These are phyloP conservation scores for Panthera tigris DNA, from an alignment of 2,113 vertebrate species.

Conservation along the genomic window DNA sequence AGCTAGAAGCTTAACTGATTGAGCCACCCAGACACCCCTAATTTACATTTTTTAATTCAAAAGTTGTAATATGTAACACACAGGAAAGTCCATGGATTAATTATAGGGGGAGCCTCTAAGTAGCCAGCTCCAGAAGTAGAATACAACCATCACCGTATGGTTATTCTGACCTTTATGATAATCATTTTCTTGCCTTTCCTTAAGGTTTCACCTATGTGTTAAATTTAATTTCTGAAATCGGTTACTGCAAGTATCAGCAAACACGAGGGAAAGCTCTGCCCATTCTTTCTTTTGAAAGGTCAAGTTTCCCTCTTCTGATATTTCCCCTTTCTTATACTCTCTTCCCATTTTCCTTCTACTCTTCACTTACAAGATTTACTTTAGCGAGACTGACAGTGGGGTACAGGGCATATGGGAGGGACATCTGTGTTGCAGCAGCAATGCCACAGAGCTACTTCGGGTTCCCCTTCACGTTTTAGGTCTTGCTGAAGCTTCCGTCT, in stretches of 20 bases:
- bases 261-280: not conserved
- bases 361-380: not conserved
- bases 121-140: slow-evolving; percentile 6
- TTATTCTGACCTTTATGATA: not conserved
- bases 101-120: not conserved
- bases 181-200: not conserved
- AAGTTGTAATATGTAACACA: not conserved
- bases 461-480: not conserved
- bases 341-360: not conserved
- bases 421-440: not conserved
- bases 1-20: no score
- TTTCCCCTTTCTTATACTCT: not conserved
- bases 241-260: not conserved
- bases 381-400: not conserved
- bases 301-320: not conserved
- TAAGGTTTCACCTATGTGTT: not conserved
- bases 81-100: not conserved
- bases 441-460: not conserved
- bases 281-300: not conserved
- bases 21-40: not conserved
- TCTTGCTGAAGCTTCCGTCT: not conserved
- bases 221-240: slow-evolving; percentile 18
- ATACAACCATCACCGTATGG: not conserved
- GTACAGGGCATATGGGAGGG: not conserved
- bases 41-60: not conserved